Base-by-base conservation (phyloP, 2,888 invertebrate species). In the Druceiella hillmani region DNA sequence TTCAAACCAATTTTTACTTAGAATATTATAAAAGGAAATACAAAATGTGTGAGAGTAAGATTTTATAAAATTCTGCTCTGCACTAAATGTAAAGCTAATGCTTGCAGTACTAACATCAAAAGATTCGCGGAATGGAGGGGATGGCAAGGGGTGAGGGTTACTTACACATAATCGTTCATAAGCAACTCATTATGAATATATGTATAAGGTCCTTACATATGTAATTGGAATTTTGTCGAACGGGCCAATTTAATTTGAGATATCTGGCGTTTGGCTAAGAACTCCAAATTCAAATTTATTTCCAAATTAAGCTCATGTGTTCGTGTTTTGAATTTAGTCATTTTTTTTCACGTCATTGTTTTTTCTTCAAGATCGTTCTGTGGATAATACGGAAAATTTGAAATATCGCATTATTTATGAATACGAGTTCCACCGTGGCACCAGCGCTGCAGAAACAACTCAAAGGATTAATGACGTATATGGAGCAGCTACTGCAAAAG, bases 151-250 rank as follows among this genome's bases (percentile, higher is more conserved):
- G n/a, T n/a, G n/a, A n/a, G n/a, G n/a, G n/a, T n/a, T n/a, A n/a
- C n/a, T n/a, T n/a, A n/a, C n/a, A n/a, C n/a, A n/a, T n/a, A n/a
- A n/a, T n/a, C n/a, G n/a, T n/a, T n/a, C n/a, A n/a, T n/a, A n/a
- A n/a, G n/a, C n/a, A n/a, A n/a, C n/a, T n/a, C n/a, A n/a, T n/a
- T n/a, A n/a, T n/a, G n/a, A n/a, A n/a, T n/a, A n/a, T n/a, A n/a
- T 48, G 33, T 48, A 41, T 41, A 36, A 35, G 34, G 38, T 43
- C 43, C 30, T 43, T 43, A 39, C 37, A 36, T 40, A 43, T 43
- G 41, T 43, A 41, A 43, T 45, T 41, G 34, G 38, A 40, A 41
- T 45, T 40, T 43, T 38, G 31, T 35, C 36, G 37, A 27, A 42
- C 40, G 37, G 37, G 37, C 40, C 37, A 38, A 32, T 42, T 45